Conservation (phyloP, 2,888 invertebrate genomes). For the Dryocosmus kuriphilus region DNA sequence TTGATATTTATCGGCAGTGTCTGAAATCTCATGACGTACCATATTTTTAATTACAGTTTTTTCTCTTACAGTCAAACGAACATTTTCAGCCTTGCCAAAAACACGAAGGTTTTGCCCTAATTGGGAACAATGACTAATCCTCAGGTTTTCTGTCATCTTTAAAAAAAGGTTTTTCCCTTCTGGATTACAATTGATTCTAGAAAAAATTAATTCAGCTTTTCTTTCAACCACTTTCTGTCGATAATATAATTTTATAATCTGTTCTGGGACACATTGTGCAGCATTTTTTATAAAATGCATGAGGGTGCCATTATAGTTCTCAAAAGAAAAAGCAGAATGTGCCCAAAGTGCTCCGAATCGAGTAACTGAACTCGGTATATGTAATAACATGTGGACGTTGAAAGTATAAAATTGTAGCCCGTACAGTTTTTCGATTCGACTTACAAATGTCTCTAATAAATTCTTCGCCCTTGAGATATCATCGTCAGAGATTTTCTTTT, state of each 20-base stretch:
- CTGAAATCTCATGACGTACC: no score
- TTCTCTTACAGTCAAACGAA: no score
- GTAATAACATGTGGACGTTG: slow-evolving; percentile 48
- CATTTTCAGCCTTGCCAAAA: no score
- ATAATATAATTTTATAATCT: slow-evolving; percentile 36
- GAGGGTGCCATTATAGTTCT: slow-evolving; percentile 46
- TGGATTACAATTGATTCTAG: slow-evolving; percentile 5
- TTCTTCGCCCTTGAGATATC: slow-evolving; percentile 3
- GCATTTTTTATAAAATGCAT: slow-evolving; percentile 37
- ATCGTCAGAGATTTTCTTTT: slow-evolving; percentile 25
- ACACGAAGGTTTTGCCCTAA: no score
- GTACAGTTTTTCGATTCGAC: slow-evolving; percentile 38
- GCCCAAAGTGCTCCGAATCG: slow-evolving; percentile 46
- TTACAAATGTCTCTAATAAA: slow-evolving; percentile 42
- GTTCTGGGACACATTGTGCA: slow-evolving; percentile 43
- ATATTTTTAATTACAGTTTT: no score
- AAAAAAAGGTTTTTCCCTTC: slow-evolving; percentile 25
- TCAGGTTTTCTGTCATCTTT: slow-evolving; percentile 13
- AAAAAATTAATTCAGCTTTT: slow-evolving; percentile 12
- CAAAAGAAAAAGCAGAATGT: slow-evolving; percentile 47
- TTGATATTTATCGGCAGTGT: no score
- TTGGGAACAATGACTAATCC: no score
- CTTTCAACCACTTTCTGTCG: no score
- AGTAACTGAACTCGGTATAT: slow-evolving; percentile 45
- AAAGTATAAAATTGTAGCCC: slow-evolving; percentile 41